Evolutionary conservation across 2,113 vertebrate species (phyloP).

Genomic region (Entomyzon cyanotis): DNA sequence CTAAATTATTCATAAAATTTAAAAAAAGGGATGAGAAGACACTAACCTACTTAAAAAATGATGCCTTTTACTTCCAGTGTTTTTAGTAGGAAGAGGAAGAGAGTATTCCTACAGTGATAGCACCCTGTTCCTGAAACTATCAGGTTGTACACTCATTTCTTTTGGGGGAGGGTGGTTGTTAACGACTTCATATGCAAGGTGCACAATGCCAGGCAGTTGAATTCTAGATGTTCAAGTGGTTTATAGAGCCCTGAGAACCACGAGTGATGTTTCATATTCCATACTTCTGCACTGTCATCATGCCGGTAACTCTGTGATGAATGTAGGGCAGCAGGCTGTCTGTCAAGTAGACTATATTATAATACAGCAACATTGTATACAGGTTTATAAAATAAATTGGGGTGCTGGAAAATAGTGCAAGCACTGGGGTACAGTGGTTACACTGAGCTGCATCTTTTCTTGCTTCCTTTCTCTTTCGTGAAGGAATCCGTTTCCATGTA

Average conservation of each 20-base stretch:
- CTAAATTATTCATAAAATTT: constrained; percentile 35
- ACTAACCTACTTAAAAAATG: not conserved
- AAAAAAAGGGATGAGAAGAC: not conserved
- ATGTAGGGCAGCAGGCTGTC: not conserved
- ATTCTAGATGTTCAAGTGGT: not conserved
- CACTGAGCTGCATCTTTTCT: not conserved
- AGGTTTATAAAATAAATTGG: not conserved
- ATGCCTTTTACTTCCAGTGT: not conserved
- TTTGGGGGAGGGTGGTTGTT: not conserved
- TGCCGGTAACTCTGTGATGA: not conserved
- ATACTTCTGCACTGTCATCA: not conserved
- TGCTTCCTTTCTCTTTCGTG: not conserved
- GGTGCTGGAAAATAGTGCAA: not conserved
- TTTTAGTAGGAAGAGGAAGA: not conserved
- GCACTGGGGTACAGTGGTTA: not conserved
- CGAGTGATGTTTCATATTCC: not conserved
- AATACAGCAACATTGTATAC: not conserved
- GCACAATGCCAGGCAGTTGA: not conserved
- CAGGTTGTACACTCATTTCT: not conserved
- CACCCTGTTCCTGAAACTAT: not conserved
- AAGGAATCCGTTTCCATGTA: not conserved
- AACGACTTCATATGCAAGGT: not conserved
- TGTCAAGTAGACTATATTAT: not conserved
- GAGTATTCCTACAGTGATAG: not conserved
- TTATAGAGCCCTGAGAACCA: not conserved